Evolutionary conservation across 1,140 invertebrate species (phyloP).

Genomic region (Panulirus ornatus): DNA sequence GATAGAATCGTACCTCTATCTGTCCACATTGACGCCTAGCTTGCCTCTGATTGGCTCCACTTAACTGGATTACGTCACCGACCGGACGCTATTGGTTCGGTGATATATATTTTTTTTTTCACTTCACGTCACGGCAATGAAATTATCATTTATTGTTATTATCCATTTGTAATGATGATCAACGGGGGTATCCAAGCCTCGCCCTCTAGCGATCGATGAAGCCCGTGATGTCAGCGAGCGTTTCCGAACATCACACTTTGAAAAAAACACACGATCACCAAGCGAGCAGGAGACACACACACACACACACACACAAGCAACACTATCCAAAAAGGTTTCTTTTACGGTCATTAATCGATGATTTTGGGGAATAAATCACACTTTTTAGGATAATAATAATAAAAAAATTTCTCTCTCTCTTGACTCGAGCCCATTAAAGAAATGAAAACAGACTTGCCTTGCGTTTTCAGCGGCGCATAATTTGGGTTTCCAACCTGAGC

Average conservation of each 20-base stretch:
- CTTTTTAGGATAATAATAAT: neutral
- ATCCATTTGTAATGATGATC: conserved; percentile 37
- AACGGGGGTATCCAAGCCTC: neutral
- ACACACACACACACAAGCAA: no score
- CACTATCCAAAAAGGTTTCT: no score
- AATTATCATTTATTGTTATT: conserved; percentile 46
- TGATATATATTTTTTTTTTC: conserved; percentile 49
- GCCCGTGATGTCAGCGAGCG: no score
- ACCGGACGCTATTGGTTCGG: conserved; percentile 68
- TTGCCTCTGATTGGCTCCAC: conserved; percentile 67
- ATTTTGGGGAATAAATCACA: no score
- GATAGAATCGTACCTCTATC: neutral
- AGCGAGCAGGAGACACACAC: no score
- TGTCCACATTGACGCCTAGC: conserved; percentile 59
- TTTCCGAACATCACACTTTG: no score
- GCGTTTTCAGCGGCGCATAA: neutral
- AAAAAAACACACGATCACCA: no score
- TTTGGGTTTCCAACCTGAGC: conserved; percentile 23
- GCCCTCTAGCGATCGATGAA: no score
- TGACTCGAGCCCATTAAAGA: conserved; percentile 41
- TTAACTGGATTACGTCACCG: conserved; percentile 66
- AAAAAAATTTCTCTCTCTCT: no score
- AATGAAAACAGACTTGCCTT: conserved; percentile 2
- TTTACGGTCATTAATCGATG: no score
- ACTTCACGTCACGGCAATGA: conserved; percentile 13